phyloP scores from a whole-genome alignment of 2,797 vertebrate species.

The Anguilla obscura region DNA sequence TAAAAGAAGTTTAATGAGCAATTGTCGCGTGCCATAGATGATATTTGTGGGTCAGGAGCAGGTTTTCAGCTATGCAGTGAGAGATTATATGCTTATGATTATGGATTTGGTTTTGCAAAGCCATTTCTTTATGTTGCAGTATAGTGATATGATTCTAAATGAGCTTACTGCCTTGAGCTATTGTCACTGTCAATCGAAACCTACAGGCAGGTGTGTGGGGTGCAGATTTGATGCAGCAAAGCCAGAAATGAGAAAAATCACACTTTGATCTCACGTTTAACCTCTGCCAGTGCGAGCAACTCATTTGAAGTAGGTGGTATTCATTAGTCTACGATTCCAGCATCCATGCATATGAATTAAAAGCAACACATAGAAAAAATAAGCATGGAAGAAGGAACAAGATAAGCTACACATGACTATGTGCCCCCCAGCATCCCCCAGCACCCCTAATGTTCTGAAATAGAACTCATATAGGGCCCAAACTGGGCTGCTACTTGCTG shows the following conservation, averaged over 20 bases:
- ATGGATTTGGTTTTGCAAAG: neutral
- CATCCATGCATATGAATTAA: neutral
- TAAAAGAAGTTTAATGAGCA: neutral
- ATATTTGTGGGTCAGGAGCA: neutral
- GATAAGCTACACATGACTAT: neutral
- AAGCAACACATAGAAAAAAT: neutral
- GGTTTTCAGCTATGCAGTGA: neutral
- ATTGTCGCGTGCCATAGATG: neutral
- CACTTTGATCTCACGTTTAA: neutral
- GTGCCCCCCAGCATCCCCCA: neutral
- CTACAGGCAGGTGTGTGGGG: neutral
- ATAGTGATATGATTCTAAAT: neutral
- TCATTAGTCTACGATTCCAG: neutral
- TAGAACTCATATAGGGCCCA: neutral
- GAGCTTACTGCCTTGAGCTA: neutral
- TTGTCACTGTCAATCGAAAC: neutral
- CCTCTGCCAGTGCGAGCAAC: neutral
- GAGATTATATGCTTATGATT: neutral
- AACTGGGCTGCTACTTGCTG: neutral
- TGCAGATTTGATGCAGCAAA: neutral
- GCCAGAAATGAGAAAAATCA: neutral
- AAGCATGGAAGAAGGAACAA: neutral
- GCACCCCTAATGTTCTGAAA: neutral
- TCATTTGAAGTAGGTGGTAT: neutral
- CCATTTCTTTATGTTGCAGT: neutral